These are phyloP conservation scores for Caerostris darwini DNA, from an alignment of 1,140 invertebrate genomes.

Conservation along the genomic window DNA sequence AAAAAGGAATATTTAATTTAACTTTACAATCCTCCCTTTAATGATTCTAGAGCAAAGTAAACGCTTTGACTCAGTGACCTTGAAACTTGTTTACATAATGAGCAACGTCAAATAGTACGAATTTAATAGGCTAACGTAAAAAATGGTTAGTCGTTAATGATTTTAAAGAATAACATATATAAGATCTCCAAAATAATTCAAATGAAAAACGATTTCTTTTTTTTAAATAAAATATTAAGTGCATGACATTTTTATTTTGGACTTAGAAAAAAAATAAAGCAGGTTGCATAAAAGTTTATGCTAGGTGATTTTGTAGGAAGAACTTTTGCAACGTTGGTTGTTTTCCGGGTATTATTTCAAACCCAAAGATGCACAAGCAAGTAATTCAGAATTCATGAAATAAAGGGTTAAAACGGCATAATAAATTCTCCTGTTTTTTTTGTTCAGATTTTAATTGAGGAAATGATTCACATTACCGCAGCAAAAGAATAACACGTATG, in stretches of 20 bases:
- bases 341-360: neutral
- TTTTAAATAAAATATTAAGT: neutral
- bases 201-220: neutral
- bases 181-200: neutral
- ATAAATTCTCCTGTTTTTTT: constrained; percentile 3
- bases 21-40: too few relatives aligned
- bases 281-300: neutral
- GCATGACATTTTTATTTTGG: neutral
- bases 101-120: neutral
- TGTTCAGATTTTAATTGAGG: constrained; percentile 35
- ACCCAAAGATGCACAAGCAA: neutral
- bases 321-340: neutral
- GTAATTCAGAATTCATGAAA: neutral
- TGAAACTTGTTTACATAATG: neutral
- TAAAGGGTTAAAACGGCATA: neutral
- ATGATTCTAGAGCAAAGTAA: neutral
- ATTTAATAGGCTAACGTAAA: neutral
- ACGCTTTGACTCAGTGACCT: neutral
- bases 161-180: neutral
- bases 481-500: constrained; percentile 11
- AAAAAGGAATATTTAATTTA: too few relatives aligned
- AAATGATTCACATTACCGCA: neutral
- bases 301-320: neutral
- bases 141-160: neutral
- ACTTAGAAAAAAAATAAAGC: neutral